Base-by-base conservation (phyloP, 2,797 vertebrate species). In the Liasis olivaceus region DNA sequence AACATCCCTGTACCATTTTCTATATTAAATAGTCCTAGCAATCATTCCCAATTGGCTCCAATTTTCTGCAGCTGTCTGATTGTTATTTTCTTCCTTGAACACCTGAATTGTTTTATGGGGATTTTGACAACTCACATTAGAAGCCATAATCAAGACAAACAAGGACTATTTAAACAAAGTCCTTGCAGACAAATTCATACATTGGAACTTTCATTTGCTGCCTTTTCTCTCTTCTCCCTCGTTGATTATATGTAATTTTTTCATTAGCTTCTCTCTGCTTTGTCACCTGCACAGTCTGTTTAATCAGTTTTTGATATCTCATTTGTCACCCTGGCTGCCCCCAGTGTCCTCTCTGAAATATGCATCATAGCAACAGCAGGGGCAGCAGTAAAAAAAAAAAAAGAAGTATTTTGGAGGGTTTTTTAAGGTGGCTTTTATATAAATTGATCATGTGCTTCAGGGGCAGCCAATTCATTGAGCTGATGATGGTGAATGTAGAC, bases 101-200 rank as follows among this genome's bases (percentile, higher is more conserved):
- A 93, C 24, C 63, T 63, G 89, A 93, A 93, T 2, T 28, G 85
- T 91, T 95, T 94, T 91, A 91, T 36, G 64, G 54, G 90, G 88
- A 89, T 92, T 96, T 90, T 96, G 94, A 96, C 92, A 95, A 89
- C 85, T 92, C 89, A 92, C n/a, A 93, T 95, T 95, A 95, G 93
- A 88, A 22, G 12, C 81, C 0, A 0, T 94, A 96, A 97, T 96
- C 92, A 94, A 96, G 95, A 96, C 93, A 96, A 94, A 95, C 89
- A 54, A 91, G 54, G 36, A 36, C 94, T 94, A 93, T 95, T 96
- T 95, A 94, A 95, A 94, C 77, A 95, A 94, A 91, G 87, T 24
- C 87, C 84, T 86, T n/a, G 28, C 59, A 59, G 90, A 94, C 87
- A 91, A 91, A 91, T 63, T 85, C 58, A 60, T 95, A 93, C 89